Percentiles rank a stretch among this genome's conserved stretches.
Conservation (phyloP, 2,797 vertebrate genomes). For the Antrozous pallidus region DNA sequence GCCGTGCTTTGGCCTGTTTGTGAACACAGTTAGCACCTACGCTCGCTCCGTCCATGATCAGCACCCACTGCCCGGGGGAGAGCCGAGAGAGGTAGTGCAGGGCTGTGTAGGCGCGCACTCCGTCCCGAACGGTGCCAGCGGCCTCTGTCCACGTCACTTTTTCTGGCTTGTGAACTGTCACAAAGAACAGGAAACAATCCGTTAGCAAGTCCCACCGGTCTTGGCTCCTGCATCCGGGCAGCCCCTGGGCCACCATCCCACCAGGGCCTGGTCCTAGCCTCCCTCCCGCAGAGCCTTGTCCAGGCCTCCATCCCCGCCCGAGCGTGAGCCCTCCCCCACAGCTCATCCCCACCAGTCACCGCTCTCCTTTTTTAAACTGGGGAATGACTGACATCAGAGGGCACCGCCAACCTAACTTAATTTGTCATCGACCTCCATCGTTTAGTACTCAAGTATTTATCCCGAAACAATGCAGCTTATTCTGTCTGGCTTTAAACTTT, state of each 20-base stretch:
- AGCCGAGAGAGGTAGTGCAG: constrained; percentile 91
- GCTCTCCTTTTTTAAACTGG: not conserved
- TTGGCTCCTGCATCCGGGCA: not conserved
- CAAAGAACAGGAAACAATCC: not conserved
- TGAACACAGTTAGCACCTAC: constrained; percentile 83
- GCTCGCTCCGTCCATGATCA: constrained; percentile 93
- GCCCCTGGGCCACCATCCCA: not conserved
- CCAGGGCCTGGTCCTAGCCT: not conserved
- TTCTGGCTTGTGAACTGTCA: constrained; percentile 90
- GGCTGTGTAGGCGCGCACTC: constrained; percentile 91
- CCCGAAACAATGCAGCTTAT: not conserved
- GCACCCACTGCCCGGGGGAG: constrained; percentile 88
- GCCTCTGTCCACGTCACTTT: constrained; percentile 90
- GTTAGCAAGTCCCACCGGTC: not conserved
- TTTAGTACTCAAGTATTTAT: not conserved
- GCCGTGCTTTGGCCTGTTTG: not conserved
- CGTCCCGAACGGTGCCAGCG: constrained; percentile 88
- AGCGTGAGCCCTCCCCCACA: not conserved
- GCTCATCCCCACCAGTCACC: not conserved
- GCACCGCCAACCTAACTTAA: not conserved
- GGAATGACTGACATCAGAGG: not conserved
- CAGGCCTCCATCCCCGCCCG: too few species aligned
- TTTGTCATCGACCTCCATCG: not conserved
- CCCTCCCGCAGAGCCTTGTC: too few species aligned
- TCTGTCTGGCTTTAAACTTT: not conserved